Percentiles rank a stretch among this genome's conserved stretches.
These are phyloP conservation scores for Bubo blakistoni DNA, from an alignment of 2,113 vertebrate species.

Conservation along the genomic window DNA sequence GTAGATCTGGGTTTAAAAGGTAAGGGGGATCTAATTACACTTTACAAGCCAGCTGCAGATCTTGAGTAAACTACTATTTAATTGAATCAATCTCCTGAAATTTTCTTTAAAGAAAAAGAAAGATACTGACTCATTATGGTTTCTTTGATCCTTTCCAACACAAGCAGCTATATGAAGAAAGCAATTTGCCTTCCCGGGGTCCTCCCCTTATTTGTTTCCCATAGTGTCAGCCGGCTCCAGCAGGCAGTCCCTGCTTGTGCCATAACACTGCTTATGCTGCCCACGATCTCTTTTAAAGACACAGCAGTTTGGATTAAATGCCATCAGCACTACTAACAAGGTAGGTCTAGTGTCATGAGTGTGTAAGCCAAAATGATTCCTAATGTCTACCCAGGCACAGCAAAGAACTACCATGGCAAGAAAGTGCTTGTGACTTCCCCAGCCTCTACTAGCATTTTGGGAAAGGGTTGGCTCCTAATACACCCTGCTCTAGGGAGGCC, in stretches of 20 bases:
- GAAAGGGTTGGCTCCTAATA: neutral
- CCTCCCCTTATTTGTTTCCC: neutral
- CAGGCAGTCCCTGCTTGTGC: neutral
- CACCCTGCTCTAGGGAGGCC: neutral
- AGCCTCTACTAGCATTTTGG: neutral
- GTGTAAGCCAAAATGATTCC: neutral
- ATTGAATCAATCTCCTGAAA: constrained; percentile 37
- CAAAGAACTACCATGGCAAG: neutral
- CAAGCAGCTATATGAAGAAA: neutral
- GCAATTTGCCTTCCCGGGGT: neutral
- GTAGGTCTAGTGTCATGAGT: neutral
- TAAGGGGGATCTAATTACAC: constrained; percentile 32
- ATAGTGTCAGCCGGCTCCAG: neutral
- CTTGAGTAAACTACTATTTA: constrained; percentile 33
- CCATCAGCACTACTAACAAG: neutral
- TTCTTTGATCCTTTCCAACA: constrained; percentile 42
- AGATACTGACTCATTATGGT: neutral
- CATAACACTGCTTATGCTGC: neutral
- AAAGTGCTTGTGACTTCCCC: neutral
- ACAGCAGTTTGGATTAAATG: neutral
- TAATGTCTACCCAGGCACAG: neutral
- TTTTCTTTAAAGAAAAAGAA: constrained; percentile 28
- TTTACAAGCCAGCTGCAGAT: constrained; percentile 55
- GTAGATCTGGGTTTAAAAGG: constrained; percentile 33
- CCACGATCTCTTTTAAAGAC: neutral